Percentiles rank a stretch among this genome's conserved stretches.
phyloP scores from a whole-genome alignment of 64 coral and sea anemone genomes.

The Montipora foliosa region DNA sequence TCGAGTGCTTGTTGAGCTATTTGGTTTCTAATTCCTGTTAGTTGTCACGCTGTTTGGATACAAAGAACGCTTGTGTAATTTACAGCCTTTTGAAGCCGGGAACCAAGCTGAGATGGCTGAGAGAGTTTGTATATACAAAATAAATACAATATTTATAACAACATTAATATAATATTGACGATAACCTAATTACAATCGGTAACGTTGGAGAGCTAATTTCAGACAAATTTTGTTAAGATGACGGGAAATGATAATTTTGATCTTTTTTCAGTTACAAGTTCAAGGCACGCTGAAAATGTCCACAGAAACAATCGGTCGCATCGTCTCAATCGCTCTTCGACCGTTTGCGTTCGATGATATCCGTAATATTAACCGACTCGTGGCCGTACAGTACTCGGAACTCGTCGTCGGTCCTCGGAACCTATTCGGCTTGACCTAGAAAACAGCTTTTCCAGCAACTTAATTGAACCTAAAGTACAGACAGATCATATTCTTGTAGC shows the following conservation, averaged over 20 bases:
- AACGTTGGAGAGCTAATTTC: background rate
- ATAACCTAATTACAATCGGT: constrained; percentile 3
- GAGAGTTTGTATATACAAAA: constrained; percentile 35
- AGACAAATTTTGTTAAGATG: background rate
- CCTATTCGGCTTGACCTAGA: background rate
- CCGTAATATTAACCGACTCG: too few relatives aligned
- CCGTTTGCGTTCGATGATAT: too few relatives aligned
- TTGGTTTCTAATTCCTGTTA: background rate
- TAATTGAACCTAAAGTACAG: background rate
- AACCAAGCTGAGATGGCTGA: background rate
- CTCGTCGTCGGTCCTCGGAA: background rate
- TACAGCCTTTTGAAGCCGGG: background rate
- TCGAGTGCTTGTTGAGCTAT: too few relatives aligned
- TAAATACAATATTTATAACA: background rate
- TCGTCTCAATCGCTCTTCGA: background rate
- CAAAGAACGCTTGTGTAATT: background rate
- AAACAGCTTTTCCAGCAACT: background rate
- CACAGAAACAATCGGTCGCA: background rate
- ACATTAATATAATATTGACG: background rate
- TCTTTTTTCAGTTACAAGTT: background rate
- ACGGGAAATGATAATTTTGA: background rate
- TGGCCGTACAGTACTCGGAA: background rate
- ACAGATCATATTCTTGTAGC: background rate
- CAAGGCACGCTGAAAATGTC: background rate
- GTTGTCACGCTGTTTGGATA: background rate